These are phyloP conservation scores for Acanthis flammea DNA, from an alignment of 2,797 vertebrate species.

Conservation along the genomic window DNA sequence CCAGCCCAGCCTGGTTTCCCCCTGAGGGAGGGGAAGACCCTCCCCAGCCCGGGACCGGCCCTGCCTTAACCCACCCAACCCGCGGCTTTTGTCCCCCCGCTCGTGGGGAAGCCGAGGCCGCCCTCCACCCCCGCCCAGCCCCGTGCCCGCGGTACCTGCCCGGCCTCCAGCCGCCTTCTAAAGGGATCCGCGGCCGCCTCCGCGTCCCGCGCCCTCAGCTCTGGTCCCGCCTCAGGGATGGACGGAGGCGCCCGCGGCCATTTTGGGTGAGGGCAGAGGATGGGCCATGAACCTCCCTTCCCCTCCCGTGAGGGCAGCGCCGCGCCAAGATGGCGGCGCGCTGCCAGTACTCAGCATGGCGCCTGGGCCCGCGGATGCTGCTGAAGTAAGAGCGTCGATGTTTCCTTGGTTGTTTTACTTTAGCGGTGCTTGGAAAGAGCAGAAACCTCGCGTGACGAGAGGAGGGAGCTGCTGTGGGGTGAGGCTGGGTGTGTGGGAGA, in stretches of 20 bases:
- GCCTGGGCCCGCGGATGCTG: fast-evolving
- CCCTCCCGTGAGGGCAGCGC: neutral
- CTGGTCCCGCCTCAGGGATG: neutral
- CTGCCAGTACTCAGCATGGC: neutral
- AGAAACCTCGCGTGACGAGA: neutral
- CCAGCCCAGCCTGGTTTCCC: fast-evolving
- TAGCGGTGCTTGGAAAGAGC: neutral
- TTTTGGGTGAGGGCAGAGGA: neutral
- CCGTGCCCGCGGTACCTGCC: neutral
- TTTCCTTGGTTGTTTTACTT: neutral
- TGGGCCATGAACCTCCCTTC: fast-evolving
- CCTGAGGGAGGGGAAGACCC: too few relatives aligned
- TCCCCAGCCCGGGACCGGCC: fast-evolving
- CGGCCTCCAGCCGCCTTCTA: neutral
- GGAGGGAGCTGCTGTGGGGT: neutral
- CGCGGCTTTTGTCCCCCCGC: fast-evolving
- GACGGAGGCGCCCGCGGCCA: neutral
- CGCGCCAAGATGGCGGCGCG: neutral
- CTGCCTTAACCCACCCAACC: fast-evolving
- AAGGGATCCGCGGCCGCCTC: neutral
- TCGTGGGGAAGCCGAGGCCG: fast-evolving
- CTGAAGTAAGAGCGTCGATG: fast-evolving
- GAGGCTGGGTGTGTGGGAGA: neutral
- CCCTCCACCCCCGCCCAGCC: fast-evolving
- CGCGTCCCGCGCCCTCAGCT: neutral